Evolutionary conservation across 1,140 invertebrate species (phyloP), one percentile per base, ranked within the genome.

Genomic region (Drosophila simulans): DNA sequence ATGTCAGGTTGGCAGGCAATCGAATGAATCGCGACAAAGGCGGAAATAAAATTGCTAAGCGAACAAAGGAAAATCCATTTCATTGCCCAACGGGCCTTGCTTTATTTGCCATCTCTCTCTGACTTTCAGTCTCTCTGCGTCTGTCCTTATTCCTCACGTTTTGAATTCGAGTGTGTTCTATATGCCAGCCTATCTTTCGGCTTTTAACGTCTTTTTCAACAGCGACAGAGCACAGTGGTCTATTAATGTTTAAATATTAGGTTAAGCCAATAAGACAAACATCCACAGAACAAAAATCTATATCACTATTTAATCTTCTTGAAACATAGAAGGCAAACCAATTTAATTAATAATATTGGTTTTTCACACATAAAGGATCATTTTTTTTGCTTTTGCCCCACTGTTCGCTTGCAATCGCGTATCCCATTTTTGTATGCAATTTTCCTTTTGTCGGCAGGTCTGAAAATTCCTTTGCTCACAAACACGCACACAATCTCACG

Each of bases 41-140:
- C 79, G 82, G 79, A 86, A 86, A 86, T 86, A 83, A 88, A 86
- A 86, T 88, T 78, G 75, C 82, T 83, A 83, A 86, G 62, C 83
- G 82, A 83, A 83, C 80, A 85, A 77, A 52, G 53, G 39, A 35
- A 73, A 76, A 76, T 60, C 64, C 78, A 82, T 78, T 85, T 75
- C 53, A 68, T 58, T 66, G 66, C 46, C 54, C 56, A 60, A 57
- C 55, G 34, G 64, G 64, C 39, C 73, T 43, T 54, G 56, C 20
- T 65, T 68, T 25, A 59, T 49, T 63, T 34, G 31, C n/a, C 31
- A 17, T 48, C 37, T 58, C 74, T 31, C n/a, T 58, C 17, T 25
- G 8, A 1, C 37, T 42, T 12, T 20, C 31, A 17, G 37, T 12
- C 11, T 13, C 4, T 13, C 0, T 39, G 12, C 17, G 25, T 4